Evolutionary conservation across 2,113 vertebrate genomes (phyloP), one percentile per base, ranked within the genome.

Genomic region (Dromaius novaehollandiae): DNA sequence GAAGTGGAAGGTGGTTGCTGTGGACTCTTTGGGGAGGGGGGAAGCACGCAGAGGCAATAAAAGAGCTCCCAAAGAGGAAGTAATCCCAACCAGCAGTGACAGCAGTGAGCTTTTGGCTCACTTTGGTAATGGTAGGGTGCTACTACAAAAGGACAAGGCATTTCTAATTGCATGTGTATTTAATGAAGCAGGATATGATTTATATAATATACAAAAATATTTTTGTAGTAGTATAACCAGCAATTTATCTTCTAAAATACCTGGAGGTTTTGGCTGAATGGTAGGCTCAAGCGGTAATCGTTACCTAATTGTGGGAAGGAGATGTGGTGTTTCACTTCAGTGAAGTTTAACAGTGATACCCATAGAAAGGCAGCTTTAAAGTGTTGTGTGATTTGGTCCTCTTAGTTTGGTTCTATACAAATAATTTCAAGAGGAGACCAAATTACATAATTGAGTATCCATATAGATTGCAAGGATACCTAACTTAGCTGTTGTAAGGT

Each of bases 1-100:
- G 75, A 28, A 68, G 17, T 0, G 0, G 40, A 28, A 6, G 2
- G 36, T 20, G 60, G 68, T 7, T 4, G 5, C 32, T 17, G 30
- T 32, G 30, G 56, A 18, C 30, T 32, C 7, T 34, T 34, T 34
- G 56, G 30, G 56, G 30, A 60, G 32, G 17, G 32, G 56, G 30
- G 56, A 60, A 60, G 11, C 14, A 11, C 14, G 19, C 1, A 8
- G 48, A 32, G 36, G 4, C 1, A 2, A 46, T 8, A 73, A 48
- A 19, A 63, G 44, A 32, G 87, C 32, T 48, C 28, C 7, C 46
- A 10, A 0, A 13, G 46, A 84, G 32, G 30, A 51, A 65, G 2
- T 5, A 30, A 24, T 40, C 51, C 50, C 3, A 9, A 13, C 48
- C n/a, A 46, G 66, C 24, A n/a, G n/a, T 5, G 11, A 20, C 24